These are phyloP conservation scores for Chionodraco myersi DNA, from an alignment of 2,113 vertebrate genomes.

Conservation along the genomic window DNA sequence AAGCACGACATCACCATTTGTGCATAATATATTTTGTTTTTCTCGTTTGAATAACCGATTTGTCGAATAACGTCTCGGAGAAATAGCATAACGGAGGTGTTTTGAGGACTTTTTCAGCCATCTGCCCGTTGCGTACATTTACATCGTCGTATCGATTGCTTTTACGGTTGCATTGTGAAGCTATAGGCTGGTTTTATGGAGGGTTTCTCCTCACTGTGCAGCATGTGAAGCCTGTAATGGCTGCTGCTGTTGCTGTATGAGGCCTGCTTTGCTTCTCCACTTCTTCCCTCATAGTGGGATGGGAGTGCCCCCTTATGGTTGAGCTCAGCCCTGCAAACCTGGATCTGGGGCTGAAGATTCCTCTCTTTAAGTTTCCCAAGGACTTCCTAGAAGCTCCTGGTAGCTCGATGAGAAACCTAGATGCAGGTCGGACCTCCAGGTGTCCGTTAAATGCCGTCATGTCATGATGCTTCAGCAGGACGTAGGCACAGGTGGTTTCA, in stretches of 20 bases:
- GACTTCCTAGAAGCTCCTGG: conserved; percentile 19
- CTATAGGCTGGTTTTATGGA: conserved; percentile 1
- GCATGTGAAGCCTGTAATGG: conserved; percentile 74
- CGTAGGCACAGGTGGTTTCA: conserved; percentile 19
- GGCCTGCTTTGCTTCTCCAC: conserved; percentile 72
- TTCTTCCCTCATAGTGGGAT: conserved; percentile 77
- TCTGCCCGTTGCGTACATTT: not conserved
- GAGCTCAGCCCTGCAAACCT: conserved; percentile 77
- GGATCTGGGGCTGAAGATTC: conserved; percentile 33
- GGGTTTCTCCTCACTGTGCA: conserved; percentile 38
- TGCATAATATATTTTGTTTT: too few species aligned
- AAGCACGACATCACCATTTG: too few species aligned
- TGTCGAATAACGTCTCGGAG: not conserved
- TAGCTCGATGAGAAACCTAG: not conserved
- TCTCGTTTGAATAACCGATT: too few species aligned
- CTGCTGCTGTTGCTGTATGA: conserved; percentile 75
- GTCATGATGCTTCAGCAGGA: not conserved
- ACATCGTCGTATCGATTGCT: too few species aligned
- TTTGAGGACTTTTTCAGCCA: not conserved
- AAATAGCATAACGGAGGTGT: conserved; percentile 4
- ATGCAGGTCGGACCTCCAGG: conserved; percentile 10
- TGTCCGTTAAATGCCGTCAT: not conserved
- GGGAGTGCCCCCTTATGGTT: conserved; percentile 85
- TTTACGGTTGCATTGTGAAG: not conserved
- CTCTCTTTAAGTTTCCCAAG: conserved; percentile 12